Base-by-base conservation (phyloP, 2,797 vertebrate species). In the Pseudochaenichthys georgianus region DNA sequence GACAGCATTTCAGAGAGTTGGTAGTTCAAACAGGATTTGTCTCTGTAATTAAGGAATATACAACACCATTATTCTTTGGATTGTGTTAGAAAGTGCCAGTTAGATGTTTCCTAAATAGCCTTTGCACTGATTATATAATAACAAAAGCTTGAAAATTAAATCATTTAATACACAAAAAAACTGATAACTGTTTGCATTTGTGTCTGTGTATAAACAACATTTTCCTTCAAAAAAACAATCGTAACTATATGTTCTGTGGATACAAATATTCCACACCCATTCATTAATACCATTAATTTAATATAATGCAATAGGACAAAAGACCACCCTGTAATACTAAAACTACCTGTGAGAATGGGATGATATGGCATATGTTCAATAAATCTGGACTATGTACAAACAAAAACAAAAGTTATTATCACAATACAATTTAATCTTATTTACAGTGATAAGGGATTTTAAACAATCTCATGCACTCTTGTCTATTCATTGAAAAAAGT, bases 311-410 rank as follows among this genome's bases (percentile, higher is more conserved):
- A 88, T 48, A 77, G 63, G 77, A 82, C 69, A 85, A 83, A 83
- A 59, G 69, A 81, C 48, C 88, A 79, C 52, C 68, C 65, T 84
- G 69, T 84, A 81, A 81, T 81, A 38, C 34, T 38, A 38, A 83
- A 83, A 84, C 63, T 84, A 67, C 65, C 84, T 74, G 10, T 84
- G 58, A 65, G 70, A 69, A 75, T 88, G 82, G 80, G 68, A 73
- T 86, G 72, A 88, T 68, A 84, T 91, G 80, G 80, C 67, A 83
- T 89, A 83, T 87, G 78, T 82, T 92, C 87, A 89, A 93, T 94
- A 94, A 90, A 93, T 94, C 88, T 94, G 86, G 86, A 89, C 91
- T 96, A 95, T 96, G 81, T 96, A 96, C 95, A 96, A 93, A 91
- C 6, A 48, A 85, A 28, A 92, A 77, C 82, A 89, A 92, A 82